Conservation (phyloP, 2,113 vertebrate genomes). For the Scomber colias region DNA sequence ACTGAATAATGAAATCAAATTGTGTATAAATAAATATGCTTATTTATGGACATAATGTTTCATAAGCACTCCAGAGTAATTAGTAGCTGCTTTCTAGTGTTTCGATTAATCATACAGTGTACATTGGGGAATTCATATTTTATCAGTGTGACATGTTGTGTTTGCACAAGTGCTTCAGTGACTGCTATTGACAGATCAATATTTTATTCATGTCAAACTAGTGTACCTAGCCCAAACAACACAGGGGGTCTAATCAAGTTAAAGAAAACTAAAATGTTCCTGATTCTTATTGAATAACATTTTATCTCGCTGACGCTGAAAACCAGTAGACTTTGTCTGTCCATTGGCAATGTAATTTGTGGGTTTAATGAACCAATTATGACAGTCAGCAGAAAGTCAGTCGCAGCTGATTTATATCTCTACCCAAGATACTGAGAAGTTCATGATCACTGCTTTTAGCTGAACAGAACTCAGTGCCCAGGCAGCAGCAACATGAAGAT, state of each 20-base stretch:
- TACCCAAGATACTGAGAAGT: slow-evolving; percentile 9
- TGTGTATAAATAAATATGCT: slow-evolving; percentile 70
- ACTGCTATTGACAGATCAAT: slow-evolving; percentile 43
- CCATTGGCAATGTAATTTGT: slow-evolving; percentile 50
- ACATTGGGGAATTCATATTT: slow-evolving; percentile 57
- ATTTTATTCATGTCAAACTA: slow-evolving; percentile 45
- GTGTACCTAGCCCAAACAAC: slow-evolving; percentile 19
- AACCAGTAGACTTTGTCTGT: slow-evolving; percentile 25
- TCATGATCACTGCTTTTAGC: slow-evolving; percentile 36
- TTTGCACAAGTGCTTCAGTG: slow-evolving; percentile 47
- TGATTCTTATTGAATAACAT: slow-evolving; percentile 35
- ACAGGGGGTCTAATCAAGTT: slow-evolving; percentile 32
- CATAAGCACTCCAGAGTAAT: slow-evolving; percentile 73
- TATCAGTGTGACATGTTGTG: slow-evolving; percentile 44
- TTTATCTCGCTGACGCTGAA: slow-evolving; percentile 28
- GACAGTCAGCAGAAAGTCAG: slow-evolving; percentile 54
- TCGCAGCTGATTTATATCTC: slow-evolving; percentile 59
- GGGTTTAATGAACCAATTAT: slow-evolving; percentile 63
- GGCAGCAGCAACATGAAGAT: slow-evolving; percentile 27
- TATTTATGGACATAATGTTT: slow-evolving; percentile 74
- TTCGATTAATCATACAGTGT: slow-evolving; percentile 60
- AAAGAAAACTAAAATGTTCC: neutral
- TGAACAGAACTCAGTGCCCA: slow-evolving; percentile 4
- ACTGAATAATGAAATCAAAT: slow-evolving; percentile 72
- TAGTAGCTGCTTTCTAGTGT: slow-evolving; percentile 65